phyloP scores from a whole-genome alignment of 1,140 invertebrate species.

The Brachionus rotundiformis region DNA sequence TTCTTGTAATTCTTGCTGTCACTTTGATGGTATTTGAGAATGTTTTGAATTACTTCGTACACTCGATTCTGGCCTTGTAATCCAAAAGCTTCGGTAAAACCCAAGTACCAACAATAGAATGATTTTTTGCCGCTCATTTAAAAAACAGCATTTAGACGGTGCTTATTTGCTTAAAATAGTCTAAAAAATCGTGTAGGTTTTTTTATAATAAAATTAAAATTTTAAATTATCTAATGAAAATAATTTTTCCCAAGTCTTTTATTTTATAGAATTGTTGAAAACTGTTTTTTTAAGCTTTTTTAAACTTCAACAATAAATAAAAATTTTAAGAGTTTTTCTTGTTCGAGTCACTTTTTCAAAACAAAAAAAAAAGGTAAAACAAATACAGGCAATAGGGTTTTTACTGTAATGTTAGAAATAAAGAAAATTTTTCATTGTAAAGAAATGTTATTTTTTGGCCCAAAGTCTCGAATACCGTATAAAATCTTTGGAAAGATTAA shows the following conservation, averaged over 20 bases:
- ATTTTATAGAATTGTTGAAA: conserved; percentile 1
- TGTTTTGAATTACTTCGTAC: conserved; percentile 33
- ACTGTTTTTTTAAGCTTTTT: neutral
- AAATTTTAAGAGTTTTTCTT: neutral
- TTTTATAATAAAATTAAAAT: conserved; percentile 14
- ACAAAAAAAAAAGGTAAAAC: conserved; percentile 8
- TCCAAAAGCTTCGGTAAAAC: conserved; percentile 33
- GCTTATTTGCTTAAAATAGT: conserved; percentile 6
- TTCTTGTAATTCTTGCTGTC: neutral
- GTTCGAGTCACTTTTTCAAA: neutral
- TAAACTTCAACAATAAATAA: neutral
- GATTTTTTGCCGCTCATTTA: conserved; percentile 44
- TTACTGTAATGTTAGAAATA: neutral
- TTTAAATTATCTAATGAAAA: conserved; percentile 10
- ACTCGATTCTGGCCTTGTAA: conserved; percentile 28
- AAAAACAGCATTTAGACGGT: conserved; percentile 22
- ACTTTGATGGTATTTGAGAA: conserved; percentile 28
- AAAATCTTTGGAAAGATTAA: neutral
- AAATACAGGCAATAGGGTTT: conserved; percentile 17
- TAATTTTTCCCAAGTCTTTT: conserved; percentile 5
- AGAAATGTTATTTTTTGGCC: neutral
- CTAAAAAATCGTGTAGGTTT: conserved; percentile 7
- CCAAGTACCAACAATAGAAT: conserved; percentile 46
- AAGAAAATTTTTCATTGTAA: neutral
- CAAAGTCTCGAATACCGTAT: neutral